Percentiles rank a stretch among this genome's conserved stretches.
Evolutionary conservation across 1,140 invertebrate genomes (phyloP).

Genomic region (Caenorhabditis brenneri): DNA sequence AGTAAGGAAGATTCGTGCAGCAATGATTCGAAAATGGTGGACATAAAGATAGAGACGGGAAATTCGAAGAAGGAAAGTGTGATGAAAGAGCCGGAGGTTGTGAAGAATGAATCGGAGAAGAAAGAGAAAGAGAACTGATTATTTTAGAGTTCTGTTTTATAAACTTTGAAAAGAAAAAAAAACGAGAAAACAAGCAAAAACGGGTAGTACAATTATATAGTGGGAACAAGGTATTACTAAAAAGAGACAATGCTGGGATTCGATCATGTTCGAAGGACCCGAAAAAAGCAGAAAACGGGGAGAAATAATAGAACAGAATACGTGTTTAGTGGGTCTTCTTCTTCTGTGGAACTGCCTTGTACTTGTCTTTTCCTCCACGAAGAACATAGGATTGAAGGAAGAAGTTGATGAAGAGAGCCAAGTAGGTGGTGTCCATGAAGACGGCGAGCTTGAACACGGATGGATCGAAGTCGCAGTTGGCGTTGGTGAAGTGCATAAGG

Average conservation of each 20-base stretch:
- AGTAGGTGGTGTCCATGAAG: conserved; percentile 84
- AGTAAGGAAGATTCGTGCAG: background rate
- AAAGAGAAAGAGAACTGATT: background rate
- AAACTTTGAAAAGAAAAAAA: conserved; percentile 3
- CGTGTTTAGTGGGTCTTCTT: conserved; percentile 16
- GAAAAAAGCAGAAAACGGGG: background rate
- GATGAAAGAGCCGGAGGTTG: too few relatives aligned
- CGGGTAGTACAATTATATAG: background rate
- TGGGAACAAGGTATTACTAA: background rate
- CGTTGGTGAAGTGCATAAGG: conserved; percentile 72
- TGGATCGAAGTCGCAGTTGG: conserved; percentile 82
- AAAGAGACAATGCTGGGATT: background rate
- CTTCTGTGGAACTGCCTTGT: conserved; percentile 49
- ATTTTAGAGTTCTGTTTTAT: background rate
- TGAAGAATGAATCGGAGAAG: background rate
- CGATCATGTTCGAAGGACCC: conserved; percentile 27
- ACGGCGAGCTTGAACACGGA: conserved; percentile 87
- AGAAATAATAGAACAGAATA: background rate
- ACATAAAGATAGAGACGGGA: too few relatives aligned
- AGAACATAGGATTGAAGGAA: conserved; percentile 73
- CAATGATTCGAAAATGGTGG: too few relatives aligned
- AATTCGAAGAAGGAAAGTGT: too few relatives aligned
- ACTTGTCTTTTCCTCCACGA: conserved; percentile 67
- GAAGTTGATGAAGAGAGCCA: conserved; percentile 74
- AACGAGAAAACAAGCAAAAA: background rate